Base-by-base conservation (phyloP, 2,888 invertebrate species). In the Cataglyphis livida region DNA sequence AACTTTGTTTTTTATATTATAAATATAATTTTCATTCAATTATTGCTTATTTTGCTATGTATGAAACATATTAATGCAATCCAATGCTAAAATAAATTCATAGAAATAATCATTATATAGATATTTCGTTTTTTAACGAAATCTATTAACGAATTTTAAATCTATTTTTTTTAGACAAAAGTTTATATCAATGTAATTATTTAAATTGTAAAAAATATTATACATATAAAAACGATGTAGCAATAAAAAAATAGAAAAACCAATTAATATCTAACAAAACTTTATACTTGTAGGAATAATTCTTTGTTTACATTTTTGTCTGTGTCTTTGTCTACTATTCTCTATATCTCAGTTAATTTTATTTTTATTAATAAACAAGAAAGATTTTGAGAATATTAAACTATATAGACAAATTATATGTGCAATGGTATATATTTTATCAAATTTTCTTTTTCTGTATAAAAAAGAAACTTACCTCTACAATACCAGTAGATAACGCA, bases 401-500 rank as follows among this genome's bases (percentile, higher is more conserved):
- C 18, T 32, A 35, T 54, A 21, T 7, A 70, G 3, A 41, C 15
- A 68, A 32, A 7, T 35, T 25, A 25, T 54, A 68, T 64, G 10
- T 48, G 41, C 41, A 12, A 12, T 18, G 5, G 1, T 51, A 54
- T 51, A 18, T 51, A 48, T 64, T 15, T 21, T 41, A 38, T 73
- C 28, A 18, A 21, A 62, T 25, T 15, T 75, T 2, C n/a, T 66
- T 54, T 51, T 5, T 38, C 3, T 6, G 4, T 10, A n/a, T 59
- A 44, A 70, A 68, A 79, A 61, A 18, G 0, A 18, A 70, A 59
- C 94, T 95, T 90, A 96, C 96, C 95, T 96, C 95, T 89, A 97
- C 95, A 94, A 97, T 95, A 85, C 97, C 97, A 82, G 96, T 96
- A 84, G 96, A 96, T 28, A 96, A 94, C 0, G 97, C 97, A 92